Evolutionary conservation across 2,888 invertebrate genomes (phyloP).

Genomic region (Tipula unca): DNA sequence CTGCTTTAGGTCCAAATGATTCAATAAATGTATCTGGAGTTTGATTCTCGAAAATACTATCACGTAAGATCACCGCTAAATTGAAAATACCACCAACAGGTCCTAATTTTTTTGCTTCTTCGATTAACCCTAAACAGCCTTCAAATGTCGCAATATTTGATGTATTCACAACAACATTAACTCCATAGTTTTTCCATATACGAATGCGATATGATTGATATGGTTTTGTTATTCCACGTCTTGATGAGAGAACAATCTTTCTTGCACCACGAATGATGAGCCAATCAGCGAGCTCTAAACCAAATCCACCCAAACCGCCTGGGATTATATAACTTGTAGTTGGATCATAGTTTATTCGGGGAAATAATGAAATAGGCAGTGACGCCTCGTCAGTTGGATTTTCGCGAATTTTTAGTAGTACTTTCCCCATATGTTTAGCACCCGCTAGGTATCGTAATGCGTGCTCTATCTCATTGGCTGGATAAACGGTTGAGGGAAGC

Average conservation of each 20-base stretch:
- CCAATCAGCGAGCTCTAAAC: conserved; percentile 82
- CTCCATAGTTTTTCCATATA: too few relatives aligned
- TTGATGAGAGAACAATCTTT: conserved; percentile 59
- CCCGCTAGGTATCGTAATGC: too few relatives aligned
- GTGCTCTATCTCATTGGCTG: too few relatives aligned
- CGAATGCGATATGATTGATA: too few relatives aligned
- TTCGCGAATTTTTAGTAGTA: conserved; percentile 46
- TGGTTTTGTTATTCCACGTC: too few relatives aligned
- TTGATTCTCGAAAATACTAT: conserved; percentile 45
- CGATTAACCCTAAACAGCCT: conserved; percentile 60
- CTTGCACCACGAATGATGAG: conserved; percentile 71
- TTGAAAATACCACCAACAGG: conserved; percentile 46
- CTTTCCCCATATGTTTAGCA: too few relatives aligned
- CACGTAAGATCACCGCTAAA: conserved; percentile 72
- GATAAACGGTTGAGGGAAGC: conserved; percentile 47
- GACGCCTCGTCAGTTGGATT: conserved; percentile 29
- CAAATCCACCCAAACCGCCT: conserved; percentile 57
- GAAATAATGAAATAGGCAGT: conserved; percentile 32
- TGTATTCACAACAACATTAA: too few relatives aligned
- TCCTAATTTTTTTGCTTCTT: conserved; percentile 53
- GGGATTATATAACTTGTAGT: conserved; percentile 44
- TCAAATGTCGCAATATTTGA: conserved; percentile 40
- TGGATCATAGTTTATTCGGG: conserved; percentile 34
- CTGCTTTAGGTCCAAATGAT: too few relatives aligned
- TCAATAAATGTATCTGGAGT: too few relatives aligned